Evolutionary conservation across 2,113 vertebrate genomes (phyloP).

Genomic region (Neogobius melanostomus): DNA sequence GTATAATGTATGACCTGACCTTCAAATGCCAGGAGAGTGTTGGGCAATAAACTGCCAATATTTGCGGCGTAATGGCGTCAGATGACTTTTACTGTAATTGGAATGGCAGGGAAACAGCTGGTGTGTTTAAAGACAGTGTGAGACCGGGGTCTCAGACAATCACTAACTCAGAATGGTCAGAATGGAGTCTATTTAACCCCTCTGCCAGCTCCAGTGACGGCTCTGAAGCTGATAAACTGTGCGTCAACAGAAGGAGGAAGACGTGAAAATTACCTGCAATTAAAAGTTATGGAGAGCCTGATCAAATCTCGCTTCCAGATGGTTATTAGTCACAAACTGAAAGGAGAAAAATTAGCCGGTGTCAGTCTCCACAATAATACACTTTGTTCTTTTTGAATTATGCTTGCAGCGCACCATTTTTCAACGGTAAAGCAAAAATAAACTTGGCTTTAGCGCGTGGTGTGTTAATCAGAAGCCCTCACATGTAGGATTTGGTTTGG

Average conservation of each 20-base stretch:
- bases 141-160: constrained; percentile 66
- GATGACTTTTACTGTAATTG: constrained; percentile 99
- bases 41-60: constrained; percentile 99
- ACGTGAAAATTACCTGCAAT: constrained; percentile 62
- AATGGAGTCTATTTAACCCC: constrained; percentile 71
- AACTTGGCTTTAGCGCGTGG: constrained; percentile 46
- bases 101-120: constrained; percentile 89
- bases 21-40: constrained; percentile 98
- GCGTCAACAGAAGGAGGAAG: constrained; percentile 64
- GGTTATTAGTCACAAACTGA: constrained; percentile 53
- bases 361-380: constrained; percentile 62
- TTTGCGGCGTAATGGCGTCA: constrained; percentile 97
- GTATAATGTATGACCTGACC: constrained; percentile 99
- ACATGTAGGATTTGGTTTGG: constrained; percentile 63
- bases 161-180: constrained; percentile 69
- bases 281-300: constrained; percentile 58
- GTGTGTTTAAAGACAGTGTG: constrained; percentile 82
- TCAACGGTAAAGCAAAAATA: constrained; percentile 63
- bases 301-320: constrained; percentile 51
- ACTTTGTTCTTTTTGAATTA: constrained; percentile 67
- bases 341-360: constrained; percentile 57
- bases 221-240: constrained; percentile 52
- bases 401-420: constrained; percentile 53
- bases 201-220: constrained; percentile 52
- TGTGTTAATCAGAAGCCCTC: constrained; percentile 61